Evolutionary conservation across 2,113 vertebrate species (phyloP), one percentile per base, ranked within the genome.

Genomic region (Callorhinus ursinus): DNA sequence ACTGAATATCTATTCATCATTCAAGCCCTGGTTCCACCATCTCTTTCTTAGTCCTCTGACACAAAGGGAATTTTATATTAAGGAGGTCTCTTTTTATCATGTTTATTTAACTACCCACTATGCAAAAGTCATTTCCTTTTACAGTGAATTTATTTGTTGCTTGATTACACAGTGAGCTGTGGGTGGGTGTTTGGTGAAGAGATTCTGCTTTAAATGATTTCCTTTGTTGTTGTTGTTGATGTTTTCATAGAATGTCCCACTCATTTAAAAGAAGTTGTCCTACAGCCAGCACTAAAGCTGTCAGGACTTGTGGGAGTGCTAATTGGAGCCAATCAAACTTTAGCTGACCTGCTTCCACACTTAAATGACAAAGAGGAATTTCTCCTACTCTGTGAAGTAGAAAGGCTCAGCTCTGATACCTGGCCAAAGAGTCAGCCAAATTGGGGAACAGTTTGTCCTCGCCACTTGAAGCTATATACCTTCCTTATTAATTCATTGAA

Each of bases 311-410:
- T 92, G 61, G 83, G 92, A 95, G 85, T 91, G 71, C 86, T 96
- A 96, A 96, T 71, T 96, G 85, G 59, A 95, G 69, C 82, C 84
- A 95, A 92, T 92, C 96, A 96, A 96, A 96, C 16, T 90, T 94
- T 93, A 97, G 76, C 82, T 93, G 92, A 94, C 94, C 94, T 83
- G n/a, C 42, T 96, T 91, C 88, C 90, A 71, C 36, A 83, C 93
- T 95, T 95, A 92, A 96, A 0, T 87, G 76, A 97, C 96, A 97
- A 97, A 95, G 89, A 96, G 88, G 93, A 96, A 97, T 95, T 87
- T 96, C 57, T 96, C 79, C n/a, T 71, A 22, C 81, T 97, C 80
- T 93, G 55, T 86, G 88, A 89, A 90, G 7, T 69, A 42, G 79
- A 90, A 77, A 95, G 39, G 9, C 42, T 88, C 19, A 15, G 10